Base-by-base conservation (phyloP, 92 coral and sea anemone species). In the Micromussa lordhowensis region DNA sequence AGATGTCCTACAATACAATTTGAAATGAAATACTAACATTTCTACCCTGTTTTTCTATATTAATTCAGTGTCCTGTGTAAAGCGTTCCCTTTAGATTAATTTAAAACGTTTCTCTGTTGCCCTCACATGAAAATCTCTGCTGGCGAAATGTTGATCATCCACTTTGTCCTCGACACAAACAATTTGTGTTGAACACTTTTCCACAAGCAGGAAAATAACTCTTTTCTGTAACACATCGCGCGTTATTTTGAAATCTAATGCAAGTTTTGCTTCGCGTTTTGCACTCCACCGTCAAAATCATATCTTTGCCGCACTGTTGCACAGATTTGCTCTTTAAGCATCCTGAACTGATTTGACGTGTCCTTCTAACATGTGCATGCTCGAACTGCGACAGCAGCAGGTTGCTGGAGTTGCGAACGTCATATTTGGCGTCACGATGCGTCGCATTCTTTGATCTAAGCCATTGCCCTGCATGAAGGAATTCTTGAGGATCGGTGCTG, bases 151-250 rank as follows among this genome's bases (percentile, higher is more conserved):
- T 12, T 15, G 21, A 6, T 82, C 22, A 73, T 68, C 1, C 30
- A n/a, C 2, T n/a, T 17, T 68, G 3, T 32, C 14, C 51, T 44
- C 58, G 11, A 34, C 83, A 79, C 32, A 12, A 16, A 55, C 83
- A 79, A 57, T 79, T 53, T 57, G 83, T 58, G 14, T 26, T 17
- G 51, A 79, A 79, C 19, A 18, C 29, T 58, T 57, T 57, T 10
- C 83, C 29, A 79, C 83, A 79, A 5, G 69, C 83, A 12, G 48
- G 11, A 59, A 30, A 79, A 30, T 57, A 79, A 19, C 48, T 79
- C 83, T 31, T 30, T 16, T 4, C 3, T 1, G 32, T 13, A 17
- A 32, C 44, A 58, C 83, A 79, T 29, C 49, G 69, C 22, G 64
- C 35, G 16, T n/a, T 28, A 21, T 4, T 12, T 19, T n/a, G 36